Evolutionary conservation across 2,888 invertebrate species (phyloP).

Genomic region (Hypomecis punctinalis): DNA sequence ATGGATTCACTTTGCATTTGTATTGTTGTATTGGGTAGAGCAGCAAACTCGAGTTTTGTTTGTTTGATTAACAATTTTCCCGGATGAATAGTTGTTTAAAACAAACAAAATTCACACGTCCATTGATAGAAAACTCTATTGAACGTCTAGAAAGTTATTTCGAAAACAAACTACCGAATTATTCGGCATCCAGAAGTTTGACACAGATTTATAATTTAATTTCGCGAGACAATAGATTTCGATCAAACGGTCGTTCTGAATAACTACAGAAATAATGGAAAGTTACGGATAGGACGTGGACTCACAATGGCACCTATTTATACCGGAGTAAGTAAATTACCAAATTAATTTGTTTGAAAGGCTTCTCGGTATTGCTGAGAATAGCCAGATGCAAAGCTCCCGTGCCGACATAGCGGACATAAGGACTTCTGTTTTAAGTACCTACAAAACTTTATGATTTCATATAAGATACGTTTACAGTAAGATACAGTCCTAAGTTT

Average conservation of each 20-base stretch:
- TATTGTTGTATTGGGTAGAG: slow-evolving; percentile 5
- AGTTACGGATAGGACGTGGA: background rate
- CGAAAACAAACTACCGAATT: background rate
- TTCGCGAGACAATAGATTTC: slow-evolving; percentile 10
- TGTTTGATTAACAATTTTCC: background rate
- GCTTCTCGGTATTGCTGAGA: too few relatives aligned
- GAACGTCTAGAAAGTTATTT: background rate
- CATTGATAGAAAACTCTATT: background rate
- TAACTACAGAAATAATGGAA: slow-evolving; percentile 7
- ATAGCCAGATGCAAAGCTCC: too few relatives aligned
- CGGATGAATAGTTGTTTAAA: background rate
- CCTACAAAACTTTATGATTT: too few relatives aligned
- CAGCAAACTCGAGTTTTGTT: background rate
- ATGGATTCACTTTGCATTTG: slow-evolving; percentile 17
- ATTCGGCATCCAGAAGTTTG: background rate
- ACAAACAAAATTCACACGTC: too few relatives aligned
- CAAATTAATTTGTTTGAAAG: too few relatives aligned
- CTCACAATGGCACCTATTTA: background rate
- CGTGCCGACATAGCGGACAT: too few relatives aligned
- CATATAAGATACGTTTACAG: too few relatives aligned
- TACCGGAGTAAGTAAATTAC: too few relatives aligned
- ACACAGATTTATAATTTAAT: slow-evolving; percentile 5
- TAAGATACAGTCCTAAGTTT: too few relatives aligned
- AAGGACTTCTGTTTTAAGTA: too few relatives aligned
- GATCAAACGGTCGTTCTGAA: background rate